Base-by-base conservation (phyloP, 1,140 invertebrate genomes). In the Drosophila sproati region DNA sequence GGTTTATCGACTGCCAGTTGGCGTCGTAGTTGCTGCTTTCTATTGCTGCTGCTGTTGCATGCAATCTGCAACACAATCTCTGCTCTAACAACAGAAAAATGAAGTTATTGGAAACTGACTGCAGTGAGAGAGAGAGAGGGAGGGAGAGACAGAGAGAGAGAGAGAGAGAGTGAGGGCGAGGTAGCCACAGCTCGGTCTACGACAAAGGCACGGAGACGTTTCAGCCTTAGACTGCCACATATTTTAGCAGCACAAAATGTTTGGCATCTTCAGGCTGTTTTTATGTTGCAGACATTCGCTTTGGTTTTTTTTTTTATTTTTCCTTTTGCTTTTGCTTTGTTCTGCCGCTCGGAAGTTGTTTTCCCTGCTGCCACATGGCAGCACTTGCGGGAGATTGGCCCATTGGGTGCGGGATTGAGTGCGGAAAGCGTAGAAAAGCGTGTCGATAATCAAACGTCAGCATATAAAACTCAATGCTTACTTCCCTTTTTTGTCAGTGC, bases 51-150 rank as follows among this genome's bases (percentile, higher is more conserved):
- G 43, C 48, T 57, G 78, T 78, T 79, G 73, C 73, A 67, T 70
- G 41, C 64, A 66, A 60, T 71, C 82, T 87, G 80, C 85, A 87
- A 89, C 83, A 87, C 85, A 87, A 87, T 87, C 83, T 89, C 80
- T 83, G 85, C 83, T 85, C 85, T 43, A 87, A 89, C 85, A 83
- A 89, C 83, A 80, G 80, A 87, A 87, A 87, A 87, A 87, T 87
- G 85, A 87, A 87, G 85, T 87, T 87, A 87, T 87, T 87, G 83
- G 83, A 87, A 76, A 87, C 89, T 87, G 83, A 89, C 83, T 89
- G 85, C 45, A 12, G 32, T 32, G 39, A 43, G n/a, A n/a, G 39
- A 0, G 39, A 5, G 5, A 6, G 8, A 2, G 8, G 37, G 37
- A 8, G 10, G 6, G 10, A 1, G 2, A 8, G 2, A 2, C 2